Evolutionary conservation across 2,113 vertebrate genomes (phyloP).

Genomic region (Parotia lawesii): DNA sequence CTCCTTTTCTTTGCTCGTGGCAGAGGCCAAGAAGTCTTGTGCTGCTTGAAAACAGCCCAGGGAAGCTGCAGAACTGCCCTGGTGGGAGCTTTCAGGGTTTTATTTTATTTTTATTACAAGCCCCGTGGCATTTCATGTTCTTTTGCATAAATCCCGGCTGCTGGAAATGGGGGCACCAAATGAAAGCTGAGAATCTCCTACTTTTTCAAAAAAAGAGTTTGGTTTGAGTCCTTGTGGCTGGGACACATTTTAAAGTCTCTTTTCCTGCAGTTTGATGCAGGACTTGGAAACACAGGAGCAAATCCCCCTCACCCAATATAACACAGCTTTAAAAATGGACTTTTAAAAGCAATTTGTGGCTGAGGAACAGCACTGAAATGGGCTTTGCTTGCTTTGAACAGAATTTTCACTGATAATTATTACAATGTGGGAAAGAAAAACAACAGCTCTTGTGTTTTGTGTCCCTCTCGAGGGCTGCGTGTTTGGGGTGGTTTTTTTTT

Average conservation of each 20-base stretch:
- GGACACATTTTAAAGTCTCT: background rate
- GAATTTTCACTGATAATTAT: background rate
- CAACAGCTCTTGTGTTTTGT: background rate
- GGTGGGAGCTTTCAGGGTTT: constrained; percentile 11
- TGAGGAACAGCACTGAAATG: background rate
- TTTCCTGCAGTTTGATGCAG: background rate
- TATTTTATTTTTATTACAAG: constrained; percentile 40
- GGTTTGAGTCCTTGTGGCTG: background rate
- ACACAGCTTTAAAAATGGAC: background rate
- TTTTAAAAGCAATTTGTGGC: background rate
- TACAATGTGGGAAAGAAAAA: background rate
- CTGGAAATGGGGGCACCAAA: constrained; percentile 25
- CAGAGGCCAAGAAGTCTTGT: background rate
- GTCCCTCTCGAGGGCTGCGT: background rate
- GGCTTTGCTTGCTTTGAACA: background rate
- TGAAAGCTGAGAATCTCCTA: constrained; percentile 10
- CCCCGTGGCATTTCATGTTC: constrained; percentile 45
- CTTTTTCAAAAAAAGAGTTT: background rate
- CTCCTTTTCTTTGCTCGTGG: background rate
- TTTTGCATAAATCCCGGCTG: constrained; percentile 48
- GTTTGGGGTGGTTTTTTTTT: background rate
- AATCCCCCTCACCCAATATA: background rate
- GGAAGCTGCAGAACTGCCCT: constrained; percentile 22
- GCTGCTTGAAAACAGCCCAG: background rate
- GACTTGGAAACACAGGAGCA: background rate